Percentiles rank a stretch among this genome's conserved stretches.
phyloP scores from a whole-genome alignment of 1,140 invertebrate genomes.

The Helicorthomorpha holstii region DNA sequence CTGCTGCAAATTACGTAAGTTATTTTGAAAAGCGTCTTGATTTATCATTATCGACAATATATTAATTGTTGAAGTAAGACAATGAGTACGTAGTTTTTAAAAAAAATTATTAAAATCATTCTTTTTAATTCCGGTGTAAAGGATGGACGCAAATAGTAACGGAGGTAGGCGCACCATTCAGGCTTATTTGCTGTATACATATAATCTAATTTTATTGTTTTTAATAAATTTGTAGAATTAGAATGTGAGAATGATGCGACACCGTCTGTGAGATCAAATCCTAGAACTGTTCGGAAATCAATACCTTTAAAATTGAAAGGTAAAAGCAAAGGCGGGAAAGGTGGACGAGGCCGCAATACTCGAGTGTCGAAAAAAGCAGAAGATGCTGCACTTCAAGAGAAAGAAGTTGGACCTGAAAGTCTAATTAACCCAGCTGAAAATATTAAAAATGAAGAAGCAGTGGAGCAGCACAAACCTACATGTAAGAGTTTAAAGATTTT shows the following conservation, averaged over 20 bases:
- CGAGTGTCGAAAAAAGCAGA: neutral
- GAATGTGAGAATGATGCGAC: neutral
- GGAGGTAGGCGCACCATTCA: too few relatives aligned
- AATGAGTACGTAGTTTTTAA: too few relatives aligned
- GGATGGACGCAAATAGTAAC: too few relatives aligned
- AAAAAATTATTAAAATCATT: too few relatives aligned
- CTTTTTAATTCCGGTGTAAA: too few relatives aligned
- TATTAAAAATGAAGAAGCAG: neutral
- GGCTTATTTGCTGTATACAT: too few relatives aligned
- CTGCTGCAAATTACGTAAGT: too few relatives aligned
- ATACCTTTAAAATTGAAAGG: conserved; percentile 14
- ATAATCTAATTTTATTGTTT: too few relatives aligned
- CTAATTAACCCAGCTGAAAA: neutral
- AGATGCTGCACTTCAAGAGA: neutral
- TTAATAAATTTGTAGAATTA: neutral
- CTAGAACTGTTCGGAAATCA: conserved; percentile 12
- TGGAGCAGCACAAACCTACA: neutral
- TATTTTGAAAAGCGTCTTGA: too few relatives aligned
- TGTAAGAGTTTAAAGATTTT: too few relatives aligned
- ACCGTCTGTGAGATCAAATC: conserved; percentile 9
- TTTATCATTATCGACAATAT: too few relatives aligned
- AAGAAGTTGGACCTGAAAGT: neutral
- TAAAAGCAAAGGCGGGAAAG: conserved; percentile 8
- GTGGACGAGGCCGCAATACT: neutral
- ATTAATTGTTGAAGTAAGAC: too few relatives aligned